Conservation (phyloP, 2,113 vertebrate species). For the Callipepla californica region DNA sequence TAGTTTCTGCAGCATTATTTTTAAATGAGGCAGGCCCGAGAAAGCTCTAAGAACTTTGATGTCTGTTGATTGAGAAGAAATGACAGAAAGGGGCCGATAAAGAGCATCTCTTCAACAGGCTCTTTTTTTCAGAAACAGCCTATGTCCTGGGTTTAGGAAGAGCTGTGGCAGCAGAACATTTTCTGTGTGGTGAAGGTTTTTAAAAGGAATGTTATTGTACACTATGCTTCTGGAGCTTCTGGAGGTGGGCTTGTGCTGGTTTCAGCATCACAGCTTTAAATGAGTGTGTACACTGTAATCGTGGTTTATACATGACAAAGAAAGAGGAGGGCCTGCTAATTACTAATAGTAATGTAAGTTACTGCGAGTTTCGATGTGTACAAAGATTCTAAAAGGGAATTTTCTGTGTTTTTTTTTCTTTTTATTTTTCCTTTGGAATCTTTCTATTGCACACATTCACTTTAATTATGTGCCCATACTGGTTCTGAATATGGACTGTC, state of each 20-base stretch:
- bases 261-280: background rate
- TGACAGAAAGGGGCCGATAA: constrained; percentile 44
- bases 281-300: constrained; percentile 22
- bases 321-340: constrained; percentile 42
- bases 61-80: background rate
- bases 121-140: background rate
- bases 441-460: background rate
- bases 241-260: constrained; percentile 26
- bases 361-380: constrained; percentile 26
- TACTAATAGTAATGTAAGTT: constrained; percentile 54
- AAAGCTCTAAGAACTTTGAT: constrained; percentile 16
- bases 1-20: constrained; percentile 42
- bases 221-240: background rate
- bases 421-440: background rate
- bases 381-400: constrained; percentile 27
- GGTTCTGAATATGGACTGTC: background rate
- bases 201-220: background rate
- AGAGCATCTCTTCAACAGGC: background rate
- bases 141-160: background rate
- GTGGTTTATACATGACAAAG: constrained; percentile 37
- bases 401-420: background rate
- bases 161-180: background rate
- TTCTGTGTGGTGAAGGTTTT: background rate
- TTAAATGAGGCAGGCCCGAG: constrained; percentile 32
- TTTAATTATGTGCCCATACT: background rate